Base-by-base conservation (phyloP, 2,797 vertebrate genomes). In the Enteromius viviparus region DNA sequence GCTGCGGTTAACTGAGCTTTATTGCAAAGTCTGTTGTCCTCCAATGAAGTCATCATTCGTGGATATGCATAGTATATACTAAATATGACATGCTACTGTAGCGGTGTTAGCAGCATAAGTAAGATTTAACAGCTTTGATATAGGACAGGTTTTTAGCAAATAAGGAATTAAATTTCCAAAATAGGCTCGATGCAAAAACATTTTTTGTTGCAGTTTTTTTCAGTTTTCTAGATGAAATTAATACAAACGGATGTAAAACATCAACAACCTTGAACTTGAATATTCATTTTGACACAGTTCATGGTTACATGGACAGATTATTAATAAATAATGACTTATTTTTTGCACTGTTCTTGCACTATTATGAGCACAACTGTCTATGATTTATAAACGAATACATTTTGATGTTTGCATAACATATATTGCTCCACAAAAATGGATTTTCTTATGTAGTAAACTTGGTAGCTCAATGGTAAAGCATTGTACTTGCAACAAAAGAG, bases 391-490 rank as follows among this genome's bases (percentile, higher is more conserved):
- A 45, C 2, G 1, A 69, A 42, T 42, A 32, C 0, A 42, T n/a
- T n/a, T 6, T 42, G 0, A 42, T 0, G n/a, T 71, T 29, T 32
- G 26, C 4, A 72, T 32, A 17, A 19, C 14, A 51, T 72, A 19
- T 51, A 17, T 26, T 32, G 45, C 69, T 19, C 9, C 45, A 49
- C 17, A 49, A 6, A 1, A 32, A 51, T 72, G 26, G 17, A 5
- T 51, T 72, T 72, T 53, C 47, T 74, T 5, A 53, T 29, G 42
- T 71, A 71, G 69, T 71, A 71, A 68, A 66, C 32, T 11, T 21
- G 47, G 15, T 21, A 49, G 23, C 69, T 71, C 15, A 17, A 9
- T 72, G 45, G 69, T 72, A 72, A 26, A 51, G 29, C 15, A 72
- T 3, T 21, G 17, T 17, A 32, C 45, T 32, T 51, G 26, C 6